These are phyloP conservation scores for Orthochromis malagaraziensis DNA, from an alignment of 2,113 vertebrate genomes.

Conservation along the genomic window DNA sequence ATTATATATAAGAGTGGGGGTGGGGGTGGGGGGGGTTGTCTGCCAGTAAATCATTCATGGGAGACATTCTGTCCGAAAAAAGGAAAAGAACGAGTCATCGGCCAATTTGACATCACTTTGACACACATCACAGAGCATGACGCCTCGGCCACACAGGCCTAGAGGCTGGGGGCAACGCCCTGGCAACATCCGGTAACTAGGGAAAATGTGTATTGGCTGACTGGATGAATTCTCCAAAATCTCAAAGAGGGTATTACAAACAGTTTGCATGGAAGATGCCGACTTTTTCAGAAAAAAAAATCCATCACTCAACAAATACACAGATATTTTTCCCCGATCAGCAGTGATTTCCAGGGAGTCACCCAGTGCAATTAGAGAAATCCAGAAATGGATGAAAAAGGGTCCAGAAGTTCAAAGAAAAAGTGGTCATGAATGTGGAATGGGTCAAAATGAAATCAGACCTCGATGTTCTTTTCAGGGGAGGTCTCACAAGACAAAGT, in stretches of 20 bases:
- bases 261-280: not conserved
- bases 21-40: not conserved
- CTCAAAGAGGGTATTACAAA: not conserved
- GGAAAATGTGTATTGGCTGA: not conserved
- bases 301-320: not conserved
- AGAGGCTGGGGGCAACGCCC: not conserved
- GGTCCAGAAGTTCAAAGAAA: not conserved
- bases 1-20: too few species aligned
- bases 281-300: not conserved
- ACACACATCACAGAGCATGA: not conserved
- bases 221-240: not conserved
- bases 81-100: not conserved
- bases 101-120: too few species aligned
- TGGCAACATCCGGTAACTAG: not conserved
- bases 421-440: not conserved
- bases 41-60: not conserved
- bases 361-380: not conserved
- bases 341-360: not conserved
- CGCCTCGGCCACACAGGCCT: not conserved
- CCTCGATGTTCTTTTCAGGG: not conserved
- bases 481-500: not conserved
- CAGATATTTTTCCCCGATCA: not conserved
- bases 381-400: not conserved
- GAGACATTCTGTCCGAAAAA: not conserved
- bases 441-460: not conserved